Evolutionary conservation across 2,113 vertebrate species (phyloP).

Genomic region (Apteryx owenii): DNA sequence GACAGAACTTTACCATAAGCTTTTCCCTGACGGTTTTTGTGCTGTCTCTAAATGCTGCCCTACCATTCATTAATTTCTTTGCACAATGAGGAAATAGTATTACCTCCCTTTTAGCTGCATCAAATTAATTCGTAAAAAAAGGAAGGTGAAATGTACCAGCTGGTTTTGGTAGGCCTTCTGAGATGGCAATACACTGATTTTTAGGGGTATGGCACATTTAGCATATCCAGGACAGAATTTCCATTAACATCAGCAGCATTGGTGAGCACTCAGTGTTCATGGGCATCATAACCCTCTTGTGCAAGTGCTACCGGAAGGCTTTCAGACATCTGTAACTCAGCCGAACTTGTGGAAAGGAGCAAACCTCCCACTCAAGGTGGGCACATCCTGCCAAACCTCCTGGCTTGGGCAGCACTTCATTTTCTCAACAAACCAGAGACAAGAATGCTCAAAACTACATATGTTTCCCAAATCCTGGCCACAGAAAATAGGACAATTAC

Average conservation of each 20-base stretch:
- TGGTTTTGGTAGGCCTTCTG: background rate
- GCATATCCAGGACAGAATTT: background rate
- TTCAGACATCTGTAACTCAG: background rate
- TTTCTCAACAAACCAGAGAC: background rate
- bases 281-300: background rate
- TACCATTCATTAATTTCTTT: background rate
- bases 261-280: background rate
- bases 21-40: background rate
- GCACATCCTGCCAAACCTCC: background rate
- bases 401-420: background rate
- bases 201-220: background rate
- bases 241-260: background rate
- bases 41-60: background rate
- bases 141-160: background rate
- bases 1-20: background rate
- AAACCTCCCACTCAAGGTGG: background rate
- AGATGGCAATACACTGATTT: background rate
- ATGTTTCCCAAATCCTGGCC: background rate
- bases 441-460: background rate
- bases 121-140: background rate
- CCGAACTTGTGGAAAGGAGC: background rate
- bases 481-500: background rate
- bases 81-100: background rate
- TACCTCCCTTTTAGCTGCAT: background rate
- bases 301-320: background rate